Percentiles rank a stretch among this genome's conserved stretches.
Conservation (phyloP, 2,113 vertebrate species). For the Heterotis niloticus region DNA sequence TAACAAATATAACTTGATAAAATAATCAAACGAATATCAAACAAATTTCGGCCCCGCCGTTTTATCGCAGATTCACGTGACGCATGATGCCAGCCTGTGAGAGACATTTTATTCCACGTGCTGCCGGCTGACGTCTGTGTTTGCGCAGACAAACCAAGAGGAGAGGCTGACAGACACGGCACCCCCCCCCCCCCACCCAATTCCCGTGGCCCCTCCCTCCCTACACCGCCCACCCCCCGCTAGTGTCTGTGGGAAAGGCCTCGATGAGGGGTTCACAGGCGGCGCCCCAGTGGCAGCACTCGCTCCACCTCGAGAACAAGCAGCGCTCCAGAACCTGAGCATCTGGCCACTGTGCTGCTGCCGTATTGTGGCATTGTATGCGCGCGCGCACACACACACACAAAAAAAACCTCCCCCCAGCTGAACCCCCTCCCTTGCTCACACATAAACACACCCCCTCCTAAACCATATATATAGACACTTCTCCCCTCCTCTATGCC, state of each 20-base stretch:
- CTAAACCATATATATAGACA: no score
- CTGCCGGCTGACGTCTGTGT: neutral
- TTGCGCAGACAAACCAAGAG: neutral
- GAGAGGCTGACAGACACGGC: neutral
- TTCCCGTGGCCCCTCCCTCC: neutral
- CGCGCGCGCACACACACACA: neutral
- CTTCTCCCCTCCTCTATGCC: no score
- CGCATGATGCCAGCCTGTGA: neutral
- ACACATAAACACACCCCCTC: neutral
- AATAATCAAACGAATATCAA: no score
- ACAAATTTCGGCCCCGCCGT: neutral
- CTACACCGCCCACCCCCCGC: neutral
- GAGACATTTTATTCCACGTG: neutral
- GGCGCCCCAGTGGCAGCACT: conserved; percentile 42
- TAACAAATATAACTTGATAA: no score
- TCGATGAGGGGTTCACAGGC: conserved; percentile 66
- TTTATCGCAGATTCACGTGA: neutral
- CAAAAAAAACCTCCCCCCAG: conserved; percentile 23
- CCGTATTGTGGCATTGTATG: neutral
- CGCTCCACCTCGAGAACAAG: conserved; percentile 6
- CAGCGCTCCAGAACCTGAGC: neutral
- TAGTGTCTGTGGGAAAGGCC: conserved; percentile 47
- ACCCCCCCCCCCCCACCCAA: neutral
- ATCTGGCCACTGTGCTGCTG: conserved; percentile 8
- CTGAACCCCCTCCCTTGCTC: neutral